Base-by-base conservation (phyloP, 2,888 invertebrate genomes). In the Hemistola chrysoprasaria region DNA sequence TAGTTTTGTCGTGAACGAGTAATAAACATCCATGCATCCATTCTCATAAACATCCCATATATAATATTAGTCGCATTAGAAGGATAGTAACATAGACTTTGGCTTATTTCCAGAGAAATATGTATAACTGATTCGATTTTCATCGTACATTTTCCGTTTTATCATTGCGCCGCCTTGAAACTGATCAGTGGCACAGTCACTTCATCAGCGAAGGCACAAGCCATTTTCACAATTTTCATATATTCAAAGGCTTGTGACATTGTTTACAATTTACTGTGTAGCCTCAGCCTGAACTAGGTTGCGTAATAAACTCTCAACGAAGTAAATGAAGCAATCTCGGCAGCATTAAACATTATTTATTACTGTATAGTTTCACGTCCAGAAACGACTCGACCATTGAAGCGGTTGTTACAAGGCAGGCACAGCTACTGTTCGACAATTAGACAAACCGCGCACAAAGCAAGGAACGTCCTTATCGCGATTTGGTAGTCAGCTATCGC, bases 291-390 rank as follows among this genome's bases (percentile, higher is more conserved):
- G 53, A 69, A 58, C 65, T 56, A 54, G 65, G 71, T 74, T 76
- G 65, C 76, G 80, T 78, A 83, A 85, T 80, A 72, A 65, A 49
- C 62, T 62, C 62, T 63, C 56, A 64, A 73, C 78, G 66, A 76
- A 81, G 83, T 85, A 82, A 86, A 86, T 86, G 84, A 80, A 84
- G 79, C 71, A 81, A 85, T 85, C 81, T 76, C 57, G 53, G 53
- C 56, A 59, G 75, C 73, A 69, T 66, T 81, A 73, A 77, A 82
- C 59, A 67, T 78, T 75, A 81, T 81, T 81, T n/a, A n/a, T n/a
- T n/a, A n/a, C 77, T 16, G 16, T 16, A 69, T 64, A 60, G 68
- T 74, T 79, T 78, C 71, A 74, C 72, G 74, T 71, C 83, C 84
- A 78, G 81, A 86, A 83, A 77, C 59, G 78, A 69, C 62, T 59